Base-by-base conservation (phyloP, 2,113 vertebrate genomes). In the Triplophysa tibetana region DNA sequence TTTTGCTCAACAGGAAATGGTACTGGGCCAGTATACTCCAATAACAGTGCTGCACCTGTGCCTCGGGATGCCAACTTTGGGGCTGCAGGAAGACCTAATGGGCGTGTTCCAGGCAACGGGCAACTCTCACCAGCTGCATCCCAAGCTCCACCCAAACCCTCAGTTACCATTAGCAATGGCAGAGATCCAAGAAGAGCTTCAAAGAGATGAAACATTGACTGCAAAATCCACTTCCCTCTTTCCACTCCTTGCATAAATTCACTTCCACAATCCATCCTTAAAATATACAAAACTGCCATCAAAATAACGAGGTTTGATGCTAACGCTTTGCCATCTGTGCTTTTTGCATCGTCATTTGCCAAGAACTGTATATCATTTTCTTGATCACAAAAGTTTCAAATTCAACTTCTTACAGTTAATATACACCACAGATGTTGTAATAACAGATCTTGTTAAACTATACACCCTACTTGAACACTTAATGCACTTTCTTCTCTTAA, bases 391-490 rank as follows among this genome's bases (percentile, higher is more conserved):
- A 29, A 48, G 41, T 14, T 63, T 50, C 17, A 1, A 33, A 33
- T 65, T 33, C 16, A 54, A 38, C 45, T 33, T 38, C 23, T 65
- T 52, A n/a, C 56, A 62, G 14, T 45, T 45, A 45, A 11, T 45
- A 21, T n/a, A 21, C n/a, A 58, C 72, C 60, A 50, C 80, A 88
- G 82, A 87, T 82, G 75, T 87, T 24, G 24, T 24, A 24, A 24
- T 24, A 24, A 24, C 24, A 24, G 24, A 24, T 24, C 74, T 83
- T 91, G 87, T 92, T 82, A 90, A 93, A 90, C 92, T 93, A 87
- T 86, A 80, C 90, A 91, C 88, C 93, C 90, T 94, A 98, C 96
- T 97, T 98, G 96, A 98, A 97, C 93, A 97, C 96, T 96, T 89
- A 87, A 23, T 95, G 97, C 96, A 99, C 97, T 98, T 99, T 90